Evolutionary conservation across 1,140 invertebrate genomes (phyloP).

Genomic region (Bombus superbus): DNA sequence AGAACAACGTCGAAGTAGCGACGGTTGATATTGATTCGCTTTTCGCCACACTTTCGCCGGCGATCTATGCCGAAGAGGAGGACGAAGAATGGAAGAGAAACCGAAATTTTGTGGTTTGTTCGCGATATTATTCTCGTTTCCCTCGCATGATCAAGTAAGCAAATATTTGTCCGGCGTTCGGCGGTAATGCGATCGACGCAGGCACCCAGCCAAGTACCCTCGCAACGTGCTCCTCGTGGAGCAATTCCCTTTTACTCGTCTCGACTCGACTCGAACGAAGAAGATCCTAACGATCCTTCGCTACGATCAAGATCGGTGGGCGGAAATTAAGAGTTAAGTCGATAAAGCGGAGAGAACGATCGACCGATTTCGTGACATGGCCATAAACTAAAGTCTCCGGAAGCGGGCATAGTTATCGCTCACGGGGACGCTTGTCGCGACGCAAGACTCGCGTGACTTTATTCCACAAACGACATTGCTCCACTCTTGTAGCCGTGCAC

Average conservation of each 20-base stretch:
- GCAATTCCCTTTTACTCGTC: background rate
- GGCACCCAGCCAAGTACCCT: slow-evolving; percentile 31
- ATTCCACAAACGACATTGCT: slow-evolving; percentile 49
- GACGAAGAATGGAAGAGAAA: background rate
- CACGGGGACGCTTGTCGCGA: slow-evolving; percentile 47
- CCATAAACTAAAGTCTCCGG: slow-evolving; percentile 43
- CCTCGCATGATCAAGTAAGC: background rate
- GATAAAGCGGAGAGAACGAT: background rate
- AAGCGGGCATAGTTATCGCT: slow-evolving; percentile 49
- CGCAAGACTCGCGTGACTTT: slow-evolving; percentile 47
- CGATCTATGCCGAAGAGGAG: background rate
- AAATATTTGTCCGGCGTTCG: slow-evolving; percentile 28
- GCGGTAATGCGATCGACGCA: slow-evolving; percentile 28
- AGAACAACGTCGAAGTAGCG: background rate
- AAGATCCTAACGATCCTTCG: background rate
- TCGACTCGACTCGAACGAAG: background rate
- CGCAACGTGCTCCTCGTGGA: background rate
- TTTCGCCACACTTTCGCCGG: background rate
- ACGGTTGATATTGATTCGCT: background rate
- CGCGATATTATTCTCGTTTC: slow-evolving; percentile 16
- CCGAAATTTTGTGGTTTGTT: background rate
- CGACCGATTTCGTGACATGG: slow-evolving; percentile 36
- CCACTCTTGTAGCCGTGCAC: slow-evolving; percentile 19
- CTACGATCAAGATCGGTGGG: background rate
- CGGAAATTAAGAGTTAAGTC: slow-evolving; percentile 17